Conservation (phyloP, 2,113 vertebrate genomes). For the Zosterops pallidus region DNA sequence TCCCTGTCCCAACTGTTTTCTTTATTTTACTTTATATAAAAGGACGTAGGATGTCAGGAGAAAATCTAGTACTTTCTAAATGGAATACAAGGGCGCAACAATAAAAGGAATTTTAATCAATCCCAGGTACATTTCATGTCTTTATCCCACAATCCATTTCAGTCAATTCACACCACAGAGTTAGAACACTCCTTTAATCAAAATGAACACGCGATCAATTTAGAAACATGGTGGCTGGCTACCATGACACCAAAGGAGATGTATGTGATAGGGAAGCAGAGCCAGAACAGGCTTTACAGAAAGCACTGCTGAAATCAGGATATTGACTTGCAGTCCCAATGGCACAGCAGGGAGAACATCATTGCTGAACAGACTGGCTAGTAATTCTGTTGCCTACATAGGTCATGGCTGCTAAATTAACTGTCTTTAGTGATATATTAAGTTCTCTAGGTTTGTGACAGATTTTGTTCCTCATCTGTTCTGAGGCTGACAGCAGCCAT, state of each 20-base stretch:
- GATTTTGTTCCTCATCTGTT: constrained; percentile 59
- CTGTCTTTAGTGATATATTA: constrained; percentile 77
- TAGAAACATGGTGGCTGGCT: not conserved
- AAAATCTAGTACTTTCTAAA: not conserved
- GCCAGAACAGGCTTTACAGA: not conserved
- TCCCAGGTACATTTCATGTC: not conserved
- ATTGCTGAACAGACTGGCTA: constrained; percentile 32
- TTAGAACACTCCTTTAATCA: not conserved
- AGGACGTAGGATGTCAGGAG: not conserved
- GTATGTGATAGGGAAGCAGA: not conserved
- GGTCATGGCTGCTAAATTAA: constrained; percentile 72
- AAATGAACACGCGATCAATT: not conserved
- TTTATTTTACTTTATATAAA: not conserved
- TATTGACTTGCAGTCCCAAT: not conserved
- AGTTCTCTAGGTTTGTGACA: constrained; percentile 69
- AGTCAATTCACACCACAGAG: not conserved
- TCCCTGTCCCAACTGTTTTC: not conserved
- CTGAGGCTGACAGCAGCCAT: constrained; percentile 52
- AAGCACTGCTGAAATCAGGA: not conserved
- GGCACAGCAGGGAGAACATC: not conserved
- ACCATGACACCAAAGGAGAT: not conserved
- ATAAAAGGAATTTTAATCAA: not conserved
- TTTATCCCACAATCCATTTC: not conserved
- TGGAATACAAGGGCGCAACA: not conserved
- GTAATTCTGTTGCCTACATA: constrained; percentile 66